phyloP scores from a whole-genome alignment of 2,797 vertebrate genomes.

The Trematomus bernacchii region DNA sequence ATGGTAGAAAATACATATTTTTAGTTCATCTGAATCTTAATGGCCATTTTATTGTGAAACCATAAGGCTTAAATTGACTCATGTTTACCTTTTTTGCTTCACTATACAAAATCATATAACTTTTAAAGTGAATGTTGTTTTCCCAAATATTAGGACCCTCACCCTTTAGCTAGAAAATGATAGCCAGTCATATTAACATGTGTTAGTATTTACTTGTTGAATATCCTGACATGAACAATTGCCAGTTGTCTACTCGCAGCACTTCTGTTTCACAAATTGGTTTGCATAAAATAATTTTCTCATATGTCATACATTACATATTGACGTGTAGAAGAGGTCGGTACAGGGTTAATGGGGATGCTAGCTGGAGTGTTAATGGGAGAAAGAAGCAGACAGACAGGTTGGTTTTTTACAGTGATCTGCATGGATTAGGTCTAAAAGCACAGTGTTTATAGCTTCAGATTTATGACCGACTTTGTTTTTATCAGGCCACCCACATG shows the following conservation, averaged over 20 bases:
- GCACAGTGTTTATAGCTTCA: constrained; percentile 67
- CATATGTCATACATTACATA: constrained; percentile 1
- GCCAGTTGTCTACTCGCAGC: not conserved
- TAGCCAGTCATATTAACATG: not conserved
- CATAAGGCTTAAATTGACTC: not conserved
- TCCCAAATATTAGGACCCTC: not conserved
- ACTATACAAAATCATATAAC: not conserved
- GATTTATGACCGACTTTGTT: constrained; percentile 74
- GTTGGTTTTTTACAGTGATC: constrained; percentile 40
- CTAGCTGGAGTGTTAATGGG: constrained; percentile 7
- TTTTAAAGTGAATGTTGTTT: not conserved
- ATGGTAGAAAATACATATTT: constrained; percentile 8
- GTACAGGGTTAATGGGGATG: constrained; percentile 18
- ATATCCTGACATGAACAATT: constrained; percentile 6
- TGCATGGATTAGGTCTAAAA: constrained; percentile 69
- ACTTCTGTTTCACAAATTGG: not conserved
- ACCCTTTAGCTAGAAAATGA: not conserved
- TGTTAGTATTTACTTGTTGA: not conserved
- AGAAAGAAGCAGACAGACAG: constrained; percentile 30
- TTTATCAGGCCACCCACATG: constrained; percentile 75
- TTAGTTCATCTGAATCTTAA: not conserved
- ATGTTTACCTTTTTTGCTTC: not conserved
- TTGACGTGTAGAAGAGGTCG: constrained; percentile 27
- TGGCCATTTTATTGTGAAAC: no score
- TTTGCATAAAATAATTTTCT: not conserved